These are phyloP conservation scores for Microcebus griseorufus DNA, from an alignment of 2,113 vertebrate genomes.

Conservation along the genomic window DNA sequence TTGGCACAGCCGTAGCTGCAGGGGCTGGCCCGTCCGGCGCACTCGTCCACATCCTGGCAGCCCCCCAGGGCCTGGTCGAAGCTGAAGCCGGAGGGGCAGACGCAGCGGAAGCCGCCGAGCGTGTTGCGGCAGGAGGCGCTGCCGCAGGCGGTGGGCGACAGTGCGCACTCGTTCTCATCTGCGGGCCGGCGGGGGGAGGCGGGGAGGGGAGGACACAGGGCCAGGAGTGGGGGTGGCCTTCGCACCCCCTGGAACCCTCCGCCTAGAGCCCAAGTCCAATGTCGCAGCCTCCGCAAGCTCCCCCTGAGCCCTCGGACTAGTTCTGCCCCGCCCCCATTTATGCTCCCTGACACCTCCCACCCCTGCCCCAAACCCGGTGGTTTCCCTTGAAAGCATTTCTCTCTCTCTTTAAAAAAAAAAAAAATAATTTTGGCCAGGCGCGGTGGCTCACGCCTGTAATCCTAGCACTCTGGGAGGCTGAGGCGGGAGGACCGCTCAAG, in stretches of 20 bases:
- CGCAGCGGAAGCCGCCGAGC: slow-evolving; percentile 94
- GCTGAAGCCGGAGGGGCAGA: slow-evolving; percentile 96
- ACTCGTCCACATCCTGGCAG: slow-evolving; percentile 96
- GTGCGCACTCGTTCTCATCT: slow-evolving; percentile 95
- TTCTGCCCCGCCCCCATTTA: not conserved
- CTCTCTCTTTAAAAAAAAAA: too few species aligned
- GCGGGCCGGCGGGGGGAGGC: not conserved
- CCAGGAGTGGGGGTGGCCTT: rapidly evolving
- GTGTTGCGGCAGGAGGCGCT: slow-evolving; percentile 97
- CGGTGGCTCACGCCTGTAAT: too few species aligned
- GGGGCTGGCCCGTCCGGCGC: slow-evolving; percentile 85
- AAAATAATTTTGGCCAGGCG: too few species aligned
- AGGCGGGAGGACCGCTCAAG: too few species aligned
- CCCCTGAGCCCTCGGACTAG: not conserved
- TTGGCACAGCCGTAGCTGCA: slow-evolving; percentile 96
- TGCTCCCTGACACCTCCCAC: not conserved
- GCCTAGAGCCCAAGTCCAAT: not conserved
- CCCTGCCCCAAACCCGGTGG: not conserved
- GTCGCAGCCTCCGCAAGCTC: not conserved
- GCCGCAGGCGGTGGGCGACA: slow-evolving; percentile 86
- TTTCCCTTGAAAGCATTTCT: not conserved
- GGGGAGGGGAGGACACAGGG: not conserved
- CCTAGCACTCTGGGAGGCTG: too few species aligned
- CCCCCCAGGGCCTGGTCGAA: slow-evolving; percentile 89
- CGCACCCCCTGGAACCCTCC: not conserved